phyloP scores from a whole-genome alignment of 2,888 invertebrate genomes.

The Amorpha juglandis region DNA sequence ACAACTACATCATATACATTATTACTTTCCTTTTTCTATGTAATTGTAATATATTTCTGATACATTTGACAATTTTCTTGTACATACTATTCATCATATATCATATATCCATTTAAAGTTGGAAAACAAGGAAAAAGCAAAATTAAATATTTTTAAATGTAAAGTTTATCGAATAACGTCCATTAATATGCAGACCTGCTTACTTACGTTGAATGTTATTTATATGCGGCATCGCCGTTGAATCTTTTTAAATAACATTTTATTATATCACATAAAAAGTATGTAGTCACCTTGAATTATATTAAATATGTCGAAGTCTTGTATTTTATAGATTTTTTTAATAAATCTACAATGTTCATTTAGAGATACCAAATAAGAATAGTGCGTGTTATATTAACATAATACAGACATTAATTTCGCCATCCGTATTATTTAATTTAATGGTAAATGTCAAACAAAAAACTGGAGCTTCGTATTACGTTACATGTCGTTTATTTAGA shows the following conservation, averaged over 20 bases:
- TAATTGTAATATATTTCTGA: too few relatives aligned
- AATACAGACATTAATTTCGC: constrained; percentile 12
- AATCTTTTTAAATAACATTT: too few relatives aligned
- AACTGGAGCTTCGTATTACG: constrained; percentile 4
- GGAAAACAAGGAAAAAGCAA: too few relatives aligned
- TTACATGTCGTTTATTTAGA: neutral
- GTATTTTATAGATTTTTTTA: too few relatives aligned
- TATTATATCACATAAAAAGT: too few relatives aligned
- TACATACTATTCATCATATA: too few relatives aligned
- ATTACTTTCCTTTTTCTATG: too few relatives aligned
- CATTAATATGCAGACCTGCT: neutral
- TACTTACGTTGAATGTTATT: constrained; percentile 1
- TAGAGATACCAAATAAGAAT: neutral
- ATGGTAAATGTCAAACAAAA: constrained; percentile 19
- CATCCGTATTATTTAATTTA: neutral
- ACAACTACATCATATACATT: too few relatives aligned
- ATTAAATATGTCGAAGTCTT: too few relatives aligned
- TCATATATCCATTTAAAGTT: too few relatives aligned
- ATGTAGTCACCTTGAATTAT: too few relatives aligned
- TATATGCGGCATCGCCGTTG: neutral
- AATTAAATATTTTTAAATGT: neutral
- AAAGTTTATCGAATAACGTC: neutral
- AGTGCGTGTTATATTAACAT: constrained; percentile 12
- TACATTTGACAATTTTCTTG: too few relatives aligned
- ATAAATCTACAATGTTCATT: neutral